A percentile compares a stretch with the other conserved stretches of the same genome.
Evolutionary conservation across 2,797 vertebrate genomes (phyloP).

Genomic region (Esox masquinongy): DNA sequence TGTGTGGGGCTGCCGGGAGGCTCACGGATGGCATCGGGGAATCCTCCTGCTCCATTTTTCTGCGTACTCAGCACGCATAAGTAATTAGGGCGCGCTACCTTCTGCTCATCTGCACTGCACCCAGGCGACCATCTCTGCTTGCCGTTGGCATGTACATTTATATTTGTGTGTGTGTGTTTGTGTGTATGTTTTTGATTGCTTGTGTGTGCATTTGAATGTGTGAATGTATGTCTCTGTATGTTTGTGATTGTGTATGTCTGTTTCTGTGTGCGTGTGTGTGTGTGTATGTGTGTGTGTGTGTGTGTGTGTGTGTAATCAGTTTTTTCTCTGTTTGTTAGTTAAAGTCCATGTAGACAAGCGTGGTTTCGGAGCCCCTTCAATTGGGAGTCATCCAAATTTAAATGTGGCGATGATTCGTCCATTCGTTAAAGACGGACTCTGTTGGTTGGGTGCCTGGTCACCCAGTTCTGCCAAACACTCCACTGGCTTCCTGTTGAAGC

Average conservation of each 20-base stretch:
- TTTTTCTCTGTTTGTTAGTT: background rate
- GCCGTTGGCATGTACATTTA: background rate
- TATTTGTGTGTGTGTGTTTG: background rate
- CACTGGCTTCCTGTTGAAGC: too few species aligned
- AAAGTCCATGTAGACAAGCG: background rate
- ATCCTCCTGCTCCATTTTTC: background rate
- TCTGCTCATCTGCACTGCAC: slow-evolving; percentile 14
- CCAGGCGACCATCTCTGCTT: background rate
- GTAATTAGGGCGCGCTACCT: background rate
- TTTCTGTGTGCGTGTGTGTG: background rate
- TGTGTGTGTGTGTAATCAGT: background rate
- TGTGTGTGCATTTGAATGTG: background rate
- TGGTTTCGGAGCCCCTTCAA: background rate
- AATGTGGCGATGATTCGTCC: background rate
- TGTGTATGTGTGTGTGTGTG: background rate
- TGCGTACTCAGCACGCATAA: slow-evolving; percentile 18
- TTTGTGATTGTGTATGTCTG: background rate
- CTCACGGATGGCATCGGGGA: background rate
- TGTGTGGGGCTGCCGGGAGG: background rate
- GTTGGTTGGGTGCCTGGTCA: too few species aligned
- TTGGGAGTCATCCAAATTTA: background rate
- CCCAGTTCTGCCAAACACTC: too few species aligned
- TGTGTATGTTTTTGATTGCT: background rate
- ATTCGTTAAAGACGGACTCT: background rate
- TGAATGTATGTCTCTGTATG: background rate